Percentiles rank a stretch among this genome's conserved stretches.
Evolutionary conservation across 2,888 invertebrate species (phyloP).

Genomic region (Drosophila gaucha): DNA sequence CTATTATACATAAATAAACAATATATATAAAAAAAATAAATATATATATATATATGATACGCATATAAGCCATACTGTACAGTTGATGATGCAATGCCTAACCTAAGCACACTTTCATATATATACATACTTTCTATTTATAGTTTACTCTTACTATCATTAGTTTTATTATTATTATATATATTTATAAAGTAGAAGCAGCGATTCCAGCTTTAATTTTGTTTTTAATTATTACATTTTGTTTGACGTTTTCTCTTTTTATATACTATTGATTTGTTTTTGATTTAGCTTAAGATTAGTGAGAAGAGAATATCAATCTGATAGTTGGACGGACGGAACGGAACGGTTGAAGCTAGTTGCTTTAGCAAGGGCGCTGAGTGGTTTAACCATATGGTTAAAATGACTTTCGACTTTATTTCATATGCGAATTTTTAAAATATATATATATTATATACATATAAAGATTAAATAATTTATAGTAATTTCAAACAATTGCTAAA

Average conservation of each 20-base stretch:
- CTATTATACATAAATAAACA: conserved; percentile 39
- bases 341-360: conserved; percentile 34
- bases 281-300: conserved; percentile 61
- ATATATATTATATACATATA: conserved; percentile 61
- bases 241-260: conserved; percentile 58
- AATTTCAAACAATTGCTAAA: conserved; percentile 75
- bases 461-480: conserved; percentile 78
- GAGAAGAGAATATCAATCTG: conserved; percentile 32
- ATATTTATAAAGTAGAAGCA: conserved; percentile 50
- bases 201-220: conserved; percentile 78
- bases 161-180: conserved; percentile 26
- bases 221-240: conserved; percentile 62
- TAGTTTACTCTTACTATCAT: conserved; percentile 41
- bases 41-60: conserved; percentile 35
- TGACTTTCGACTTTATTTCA: conserved; percentile 79
- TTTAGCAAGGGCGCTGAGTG: conserved; percentile 28
- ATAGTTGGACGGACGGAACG: conserved; percentile 1
- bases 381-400: conserved; percentile 51
- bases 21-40: conserved; percentile 27
- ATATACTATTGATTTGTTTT: conserved; percentile 68
- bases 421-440: conserved; percentile 74
- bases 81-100: conserved; percentile 75
- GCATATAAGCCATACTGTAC: conserved; percentile 73
- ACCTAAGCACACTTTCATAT: conserved; percentile 69
- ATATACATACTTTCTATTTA: conserved; percentile 37